Evolutionary conservation across 2,888 invertebrate species (phyloP), one percentile per base, ranked within the genome.

Genomic region (Cyclophora albipunctata): DNA sequence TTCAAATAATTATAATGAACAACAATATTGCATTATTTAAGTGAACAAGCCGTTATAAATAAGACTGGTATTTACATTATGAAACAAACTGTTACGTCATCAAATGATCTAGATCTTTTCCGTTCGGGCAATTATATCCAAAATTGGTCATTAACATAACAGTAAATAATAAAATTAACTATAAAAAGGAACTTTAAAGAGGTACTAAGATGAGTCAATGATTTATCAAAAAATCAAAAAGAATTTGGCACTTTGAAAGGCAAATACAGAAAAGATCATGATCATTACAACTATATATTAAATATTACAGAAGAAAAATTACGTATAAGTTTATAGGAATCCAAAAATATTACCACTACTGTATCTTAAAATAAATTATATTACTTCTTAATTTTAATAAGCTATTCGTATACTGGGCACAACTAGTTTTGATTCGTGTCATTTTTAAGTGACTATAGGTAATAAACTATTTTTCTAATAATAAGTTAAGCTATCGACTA

Each of bases 401-500:
- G 73, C 85, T 88, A 88, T 84, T 88, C 88, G 88, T 88, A 88
- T 88, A 88, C 88, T 86, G 87, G 88, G 87, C 88, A 88, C 88
- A 88, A 88, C 88, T 88, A 88, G 88, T 86, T 84, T 81, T 86
- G 86, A 86, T 87, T 86, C 78, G 75, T 85, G 85, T 86, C 85
- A 87, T 86, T 85, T 81, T 81, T 74, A 81, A 72, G 80, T 87
- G 86, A 87, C 87, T 86, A 87, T 80, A 84, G 78, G 81, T 87
- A 20, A 20, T 20, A 84, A 83, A 78, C 84, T 87, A 83, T 84
- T 73, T 82, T 64, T 73, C 80, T 84, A 87, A 84, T 71, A 86
- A 88, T 87, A 87, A 87, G 80, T 87, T 87, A 86, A 78, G 78
- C 79, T 87, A 86, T 82, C 73, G 78, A 84, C 86, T 88, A 88